Evolutionary conservation across 2,797 vertebrate genomes (phyloP).

Genomic region (Agapornis canus): DNA sequence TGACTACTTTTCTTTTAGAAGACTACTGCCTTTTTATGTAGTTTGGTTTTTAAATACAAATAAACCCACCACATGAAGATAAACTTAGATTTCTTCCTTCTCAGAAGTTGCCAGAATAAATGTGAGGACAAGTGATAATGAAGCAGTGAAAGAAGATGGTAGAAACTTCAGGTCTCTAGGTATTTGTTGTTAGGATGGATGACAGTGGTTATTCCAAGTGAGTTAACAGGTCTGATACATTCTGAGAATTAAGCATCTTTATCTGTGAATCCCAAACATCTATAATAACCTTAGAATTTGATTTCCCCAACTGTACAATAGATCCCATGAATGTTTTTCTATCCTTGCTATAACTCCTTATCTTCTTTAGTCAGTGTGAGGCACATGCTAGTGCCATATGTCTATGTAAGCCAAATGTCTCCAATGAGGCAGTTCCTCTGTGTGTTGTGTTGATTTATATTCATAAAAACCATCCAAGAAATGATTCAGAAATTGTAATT

Average conservation of each 20-base stretch:
- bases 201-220: neutral
- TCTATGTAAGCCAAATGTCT: neutral
- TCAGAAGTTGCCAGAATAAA: neutral
- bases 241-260: neutral
- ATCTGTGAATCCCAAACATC: neutral
- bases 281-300: neutral
- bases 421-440: neutral
- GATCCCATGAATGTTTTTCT: neutral
- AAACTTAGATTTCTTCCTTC: neutral
- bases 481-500: slow-evolving; percentile 49
- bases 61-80: neutral
- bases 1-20: no score
- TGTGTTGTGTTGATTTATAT: slow-evolving; percentile 30
- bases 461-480: slow-evolving; percentile 39
- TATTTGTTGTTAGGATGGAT: neutral
- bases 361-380: neutral
- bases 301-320: neutral
- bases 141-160: neutral
- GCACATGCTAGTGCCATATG: neutral
- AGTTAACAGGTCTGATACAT: neutral
- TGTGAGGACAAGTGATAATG: neutral
- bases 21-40: neutral
- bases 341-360: neutral
- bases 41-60: neutral
- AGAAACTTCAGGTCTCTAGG: neutral